Base-by-base conservation (phyloP, 2,797 vertebrate genomes). In the Linurgus olivaceus region DNA sequence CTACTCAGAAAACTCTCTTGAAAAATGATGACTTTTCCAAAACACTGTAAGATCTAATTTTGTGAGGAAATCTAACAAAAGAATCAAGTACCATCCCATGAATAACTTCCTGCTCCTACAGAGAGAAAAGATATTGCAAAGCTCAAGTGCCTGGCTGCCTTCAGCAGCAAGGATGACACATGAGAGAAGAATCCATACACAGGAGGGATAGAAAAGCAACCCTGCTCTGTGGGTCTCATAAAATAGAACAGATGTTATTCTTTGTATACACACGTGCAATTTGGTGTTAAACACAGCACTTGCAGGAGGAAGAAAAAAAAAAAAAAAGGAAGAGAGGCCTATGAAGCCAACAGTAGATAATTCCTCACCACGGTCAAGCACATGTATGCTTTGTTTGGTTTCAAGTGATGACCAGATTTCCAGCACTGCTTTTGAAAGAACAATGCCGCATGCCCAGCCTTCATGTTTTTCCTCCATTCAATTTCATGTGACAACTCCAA, bases 401-500 rank as follows among this genome's bases (percentile, higher is more conserved):
- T 93, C 14, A 0, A 91, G 72, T 9, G 17, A 61, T n/a, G 62
- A 62, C 0, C 3, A 2, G 52, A 70, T 91, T 89, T 88, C 83
- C 78, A 90, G 63, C 24, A 48, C 18, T 35, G 37, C 45, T 79
- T 88, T 51, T 61, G 42, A 86, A 63, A 88, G 42, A 91, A 75
- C 2, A 1, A 78, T 59, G 68, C 66, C 85, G 72, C 89, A 78
- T 78, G 55, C 35, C 66, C 20, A 1, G 37, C 47, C 76, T 88
- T 73, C 55, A 13, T 25, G 19, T 66, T 95, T 94, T 87, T 68
- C 7, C 75, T 70, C 79, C 65, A 20, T 78, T 92, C 87, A 83
- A 62, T 95, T 94, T 94, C 85, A 91, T 78, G 82, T 72, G 70
- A 91, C 92, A 94, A 81, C 82, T 93, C 78, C 2, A 2, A 95